Conservation (phyloP, 2,888 invertebrate genomes). For the Drosophila kanekoi region DNA sequence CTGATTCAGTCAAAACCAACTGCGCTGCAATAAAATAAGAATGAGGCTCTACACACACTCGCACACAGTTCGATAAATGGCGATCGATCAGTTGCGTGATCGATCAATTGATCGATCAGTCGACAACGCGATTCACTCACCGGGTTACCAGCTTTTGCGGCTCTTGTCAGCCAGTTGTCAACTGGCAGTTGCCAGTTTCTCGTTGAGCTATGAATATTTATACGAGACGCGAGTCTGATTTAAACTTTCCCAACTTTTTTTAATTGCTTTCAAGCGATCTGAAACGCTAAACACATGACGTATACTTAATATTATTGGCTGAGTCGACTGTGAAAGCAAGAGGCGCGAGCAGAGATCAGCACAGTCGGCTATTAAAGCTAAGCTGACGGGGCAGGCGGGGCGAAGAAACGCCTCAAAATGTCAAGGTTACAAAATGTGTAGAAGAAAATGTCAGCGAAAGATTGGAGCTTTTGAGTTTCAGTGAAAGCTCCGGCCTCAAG, state of each 20-base stretch:
- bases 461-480: background rate
- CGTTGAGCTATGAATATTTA: slow-evolving; percentile 44
- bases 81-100: slow-evolving; percentile 39
- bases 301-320: slow-evolving; percentile 45
- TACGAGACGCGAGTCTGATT: slow-evolving; percentile 30
- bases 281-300: slow-evolving; percentile 26
- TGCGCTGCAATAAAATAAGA: too few species aligned
- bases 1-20: too few species aligned
- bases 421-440: background rate
- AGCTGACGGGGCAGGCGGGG: too few species aligned
- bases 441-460: background rate
- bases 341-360: background rate
- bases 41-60: too few species aligned
- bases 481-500: background rate
- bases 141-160: slow-evolving; percentile 25
- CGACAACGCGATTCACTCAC: slow-evolving; percentile 38
- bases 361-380: too few species aligned
- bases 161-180: slow-evolving; percentile 60
- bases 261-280: slow-evolving; percentile 15
- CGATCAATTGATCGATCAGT: slow-evolving; percentile 31
- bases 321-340: background rate
- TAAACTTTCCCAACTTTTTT: slow-evolving; percentile 37
- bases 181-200: slow-evolving; percentile 21
- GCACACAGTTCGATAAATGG: background rate
- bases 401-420: background rate